Evolutionary conservation across 2,113 vertebrate genomes (phyloP).

Genomic region (Pterocles gutturalis): DNA sequence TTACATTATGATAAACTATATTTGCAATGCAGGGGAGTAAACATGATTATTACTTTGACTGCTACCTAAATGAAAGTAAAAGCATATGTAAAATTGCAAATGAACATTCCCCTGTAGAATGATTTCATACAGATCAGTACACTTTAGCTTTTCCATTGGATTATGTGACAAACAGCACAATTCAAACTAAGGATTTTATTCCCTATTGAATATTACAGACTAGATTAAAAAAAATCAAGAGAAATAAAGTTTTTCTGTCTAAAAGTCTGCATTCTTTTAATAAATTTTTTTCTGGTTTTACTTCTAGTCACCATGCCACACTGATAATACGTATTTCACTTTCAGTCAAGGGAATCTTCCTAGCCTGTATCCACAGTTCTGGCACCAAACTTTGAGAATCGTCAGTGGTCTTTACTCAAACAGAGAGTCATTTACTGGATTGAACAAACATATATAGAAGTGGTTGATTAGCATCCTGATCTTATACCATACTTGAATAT

Average conservation of each 20-base stretch:
- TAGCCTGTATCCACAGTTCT: not conserved
- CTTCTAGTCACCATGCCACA: not conserved
- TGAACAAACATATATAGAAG: not conserved
- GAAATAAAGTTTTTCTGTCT: not conserved
- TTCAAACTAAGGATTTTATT: not conserved
- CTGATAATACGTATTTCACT: not conserved
- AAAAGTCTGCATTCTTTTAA: not conserved
- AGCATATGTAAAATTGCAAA: not conserved
- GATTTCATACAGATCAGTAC: not conserved
- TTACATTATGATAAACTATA: not conserved
- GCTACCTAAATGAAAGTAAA: not conserved
- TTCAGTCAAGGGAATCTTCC: not conserved
- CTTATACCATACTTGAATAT: not conserved
- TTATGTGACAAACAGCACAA: not conserved
- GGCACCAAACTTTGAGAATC: not conserved
- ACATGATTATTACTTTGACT: not conserved
- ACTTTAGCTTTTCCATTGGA: not conserved
- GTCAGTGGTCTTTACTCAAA: not conserved
- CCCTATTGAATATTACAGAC: not conserved
- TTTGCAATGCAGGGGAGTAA: not conserved
- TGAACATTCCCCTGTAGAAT: not conserved
- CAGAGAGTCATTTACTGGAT: not conserved
- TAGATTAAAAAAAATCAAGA: not conserved
- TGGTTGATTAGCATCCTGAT: not conserved
- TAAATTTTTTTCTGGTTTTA: not conserved